phyloP scores from a whole-genome alignment of 2,113 vertebrate genomes.

The Apodemus speciosus region DNA sequence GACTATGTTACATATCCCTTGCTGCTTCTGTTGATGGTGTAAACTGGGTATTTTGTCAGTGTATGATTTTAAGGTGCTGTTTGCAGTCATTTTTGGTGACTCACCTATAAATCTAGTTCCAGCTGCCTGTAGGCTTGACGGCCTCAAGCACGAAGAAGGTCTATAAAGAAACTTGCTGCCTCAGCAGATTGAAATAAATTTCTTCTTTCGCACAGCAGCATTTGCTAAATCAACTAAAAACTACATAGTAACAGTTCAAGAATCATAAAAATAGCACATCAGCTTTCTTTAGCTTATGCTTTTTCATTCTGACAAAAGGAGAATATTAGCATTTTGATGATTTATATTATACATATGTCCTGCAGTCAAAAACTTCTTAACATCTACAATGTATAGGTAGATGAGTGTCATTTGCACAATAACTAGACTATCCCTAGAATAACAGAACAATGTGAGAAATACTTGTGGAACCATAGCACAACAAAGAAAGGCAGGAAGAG shows the following conservation, averaged over 20 bases:
- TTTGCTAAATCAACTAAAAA: slow-evolving; percentile 72
- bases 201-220: slow-evolving; percentile 50
- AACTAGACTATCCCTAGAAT: not conserved
- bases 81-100: slow-evolving; percentile 55
- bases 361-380: slow-evolving; percentile 45
- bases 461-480: not conserved
- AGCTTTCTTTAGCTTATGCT: slow-evolving; percentile 46
- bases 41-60: slow-evolving; percentile 49
- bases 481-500: not conserved
- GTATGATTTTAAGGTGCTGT: slow-evolving; percentile 36
- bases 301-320: slow-evolving; percentile 61
- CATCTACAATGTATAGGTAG: not conserved
- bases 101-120: slow-evolving; percentile 70
- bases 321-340: slow-evolving; percentile 58
- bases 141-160: slow-evolving; percentile 58
- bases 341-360: slow-evolving; percentile 26
- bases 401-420: slow-evolving; percentile 36
- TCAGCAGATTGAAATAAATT: slow-evolving; percentile 76
- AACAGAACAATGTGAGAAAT: slow-evolving; percentile 18
- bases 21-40: slow-evolving; percentile 33
- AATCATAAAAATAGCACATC: slow-evolving; percentile 62
- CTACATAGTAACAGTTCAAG: slow-evolving; percentile 47
- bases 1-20: slow-evolving; percentile 44
- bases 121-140: slow-evolving; percentile 59
- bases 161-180: slow-evolving; percentile 71